phyloP scores from a whole-genome alignment of 2,888 invertebrate species.

The Pediacus dermestoides region DNA sequence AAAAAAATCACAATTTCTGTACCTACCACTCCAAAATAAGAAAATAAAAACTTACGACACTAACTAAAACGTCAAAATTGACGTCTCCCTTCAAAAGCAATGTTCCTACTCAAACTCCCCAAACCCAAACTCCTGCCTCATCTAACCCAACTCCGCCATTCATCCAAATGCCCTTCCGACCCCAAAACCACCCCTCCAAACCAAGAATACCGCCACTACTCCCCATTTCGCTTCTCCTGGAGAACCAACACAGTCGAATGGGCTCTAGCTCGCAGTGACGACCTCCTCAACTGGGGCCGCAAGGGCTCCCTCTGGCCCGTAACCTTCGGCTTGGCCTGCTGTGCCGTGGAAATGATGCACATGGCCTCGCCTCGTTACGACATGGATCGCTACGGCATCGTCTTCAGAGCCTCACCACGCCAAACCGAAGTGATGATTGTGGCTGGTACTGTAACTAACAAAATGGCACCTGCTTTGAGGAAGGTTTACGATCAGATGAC shows the following conservation, averaged over 20 bases:
- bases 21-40: no score
- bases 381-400: constrained; percentile 61
- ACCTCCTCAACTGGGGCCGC: constrained; percentile 62
- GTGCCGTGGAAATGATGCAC: constrained; percentile 69
- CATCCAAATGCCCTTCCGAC: no score
- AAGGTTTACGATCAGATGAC: constrained; percentile 64
- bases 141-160: no score
- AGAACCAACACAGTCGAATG: constrained; percentile 54
- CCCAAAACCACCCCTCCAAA: no score
- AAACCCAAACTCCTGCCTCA: no score
- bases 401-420: constrained; percentile 61
- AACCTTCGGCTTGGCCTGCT: constrained; percentile 67
- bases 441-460: constrained; percentile 62
- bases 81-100: no score
- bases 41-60: no score
- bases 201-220: not conserved
- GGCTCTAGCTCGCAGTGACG: constrained; percentile 61
- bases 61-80: no score
- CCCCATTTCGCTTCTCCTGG: constrained; percentile 21
- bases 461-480: constrained; percentile 66
- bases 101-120: no score
- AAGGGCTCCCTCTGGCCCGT: constrained; percentile 66
- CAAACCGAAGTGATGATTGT: constrained; percentile 65
- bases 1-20: no score
- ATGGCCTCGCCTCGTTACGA: constrained; percentile 67